Evolutionary conservation across 2,797 vertebrate genomes (phyloP).

Genomic region (Rhynchonycteris naso): DNA sequence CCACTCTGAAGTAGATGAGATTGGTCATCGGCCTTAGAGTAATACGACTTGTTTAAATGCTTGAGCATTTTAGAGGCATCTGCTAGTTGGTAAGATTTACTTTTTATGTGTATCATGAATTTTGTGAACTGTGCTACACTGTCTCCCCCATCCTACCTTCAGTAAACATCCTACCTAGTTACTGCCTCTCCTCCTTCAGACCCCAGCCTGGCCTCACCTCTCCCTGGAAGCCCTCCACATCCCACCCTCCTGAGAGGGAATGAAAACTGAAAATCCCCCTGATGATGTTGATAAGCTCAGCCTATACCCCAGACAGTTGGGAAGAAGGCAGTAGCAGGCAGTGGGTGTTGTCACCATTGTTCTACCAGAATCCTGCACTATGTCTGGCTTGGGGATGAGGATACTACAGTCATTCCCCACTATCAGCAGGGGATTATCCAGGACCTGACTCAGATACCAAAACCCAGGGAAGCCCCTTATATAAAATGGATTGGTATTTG

Average conservation of each 20-base stretch:
- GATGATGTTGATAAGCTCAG: too few relatives aligned
- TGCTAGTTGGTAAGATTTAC: neutral
- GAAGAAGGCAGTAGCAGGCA: neutral
- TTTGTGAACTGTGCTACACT: neutral
- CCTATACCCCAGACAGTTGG: neutral
- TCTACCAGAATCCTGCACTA: neutral
- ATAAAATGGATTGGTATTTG: neutral
- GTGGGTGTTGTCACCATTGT: rapidly evolving
- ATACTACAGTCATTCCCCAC: too few relatives aligned
- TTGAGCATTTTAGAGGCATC: neutral
- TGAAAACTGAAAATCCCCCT: too few relatives aligned
- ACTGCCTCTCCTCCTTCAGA: neutral
- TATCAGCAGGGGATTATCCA: neutral
- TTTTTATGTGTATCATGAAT: neutral
- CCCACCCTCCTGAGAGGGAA: neutral
- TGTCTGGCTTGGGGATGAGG: neutral
- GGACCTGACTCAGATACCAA: neutral
- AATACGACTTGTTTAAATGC: neutral
- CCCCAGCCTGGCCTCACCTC: neutral
- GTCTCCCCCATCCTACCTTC: neutral
- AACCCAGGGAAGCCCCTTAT: neutral
- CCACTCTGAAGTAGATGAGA: neutral
- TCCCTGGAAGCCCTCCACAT: neutral
- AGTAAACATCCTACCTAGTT: neutral
- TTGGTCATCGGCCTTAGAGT: neutral